Base-by-base conservation (phyloP, 1,140 invertebrate species). In the Drosophila ohnishii region DNA sequence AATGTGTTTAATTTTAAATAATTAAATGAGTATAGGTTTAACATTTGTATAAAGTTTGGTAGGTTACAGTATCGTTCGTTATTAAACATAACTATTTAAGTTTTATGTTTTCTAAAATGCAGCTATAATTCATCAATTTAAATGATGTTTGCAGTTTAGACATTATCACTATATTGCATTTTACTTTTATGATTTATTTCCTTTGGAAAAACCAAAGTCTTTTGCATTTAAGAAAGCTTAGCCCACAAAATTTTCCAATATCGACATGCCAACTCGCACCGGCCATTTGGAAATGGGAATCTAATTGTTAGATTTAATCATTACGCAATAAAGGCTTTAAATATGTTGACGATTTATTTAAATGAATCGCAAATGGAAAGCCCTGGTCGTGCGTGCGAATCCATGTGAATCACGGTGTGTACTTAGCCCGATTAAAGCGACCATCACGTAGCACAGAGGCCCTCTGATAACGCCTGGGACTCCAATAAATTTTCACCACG, bases 401-500 rank as follows among this genome's bases (percentile, higher is more conserved):
- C 77, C 42, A 75, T 81, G 83, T 83, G 83, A 86, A 87, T 83
- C 60, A 59, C 44, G 30, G 32, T 25, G 34, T 25, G 34, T 47
- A 34, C 30, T 58, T 59, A 48, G 44, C 45, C 76, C 75, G 60
- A 83, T 86, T 87, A 66, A 60, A 14, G 35, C 63, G 53, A 8
- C 48, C 50, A 60, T 64, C 84, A 87, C 84, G 84, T 88, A 72
- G 58, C 55, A 42, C 66, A 50, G 51, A 55, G 69, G 59, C 58
- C 73, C 56, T 62, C 66, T 78, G 82, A 85, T 81, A 85, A 67
- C 67, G 64, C 53, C 48, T 65, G 70, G 80, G 47, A 60, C 32
- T 53, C 55, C 61, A 84, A 80, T 80, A 56, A 76, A 88, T 88
- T 88, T 88, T 80, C 85, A 88, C 84, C 85, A 88, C 84, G 85